Evolutionary conservation across 1,140 invertebrate species (phyloP), one percentile per base, ranked within the genome.

Genomic region (Procambarus virginalis): DNA sequence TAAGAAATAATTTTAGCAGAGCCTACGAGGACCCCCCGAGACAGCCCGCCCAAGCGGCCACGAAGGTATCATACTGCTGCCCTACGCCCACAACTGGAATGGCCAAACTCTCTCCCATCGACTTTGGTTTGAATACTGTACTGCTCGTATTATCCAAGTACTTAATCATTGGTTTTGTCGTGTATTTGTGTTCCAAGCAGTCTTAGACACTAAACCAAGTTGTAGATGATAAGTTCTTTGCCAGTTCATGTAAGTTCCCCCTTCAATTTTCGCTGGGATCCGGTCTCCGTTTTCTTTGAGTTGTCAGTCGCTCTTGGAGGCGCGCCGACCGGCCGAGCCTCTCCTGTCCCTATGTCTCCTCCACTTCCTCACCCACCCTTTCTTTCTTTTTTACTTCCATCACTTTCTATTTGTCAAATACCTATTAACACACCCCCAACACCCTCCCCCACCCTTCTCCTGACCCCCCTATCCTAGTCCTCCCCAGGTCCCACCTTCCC

Each of bases 21-120:
- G 64, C 58, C 64, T 49, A 83, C 46, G 81, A 83, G 81, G 22
- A 70, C 68, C 82, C 51, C 51, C 22, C 49, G 64, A 51, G 64
- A 51, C 68, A 83, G 82, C 82, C 48, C 46, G 64, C 82, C 68
- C 82, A 75, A 17, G 22, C 22, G 46, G 45, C 45, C 46, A 20
- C 9, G 5, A 12, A 55, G 12, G 76, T 45, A 48, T 17, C 48
- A 48, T 55, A 55, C 85, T 51, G 76, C 76, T 68, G 60, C 82
- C 58, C 64, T 84, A 70, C 82, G 58, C 64, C 82, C 82, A 64
- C 82, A 64, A 91, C 92, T 93, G 92, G 92, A 92, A 93, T 92
- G 92, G 92, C 92, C 92, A 93, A 93, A 93, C 91, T 92, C 92
- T 93, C 91, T 90, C 92, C 92, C 92, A 92, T 92, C 90, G 92